Base-by-base conservation (phyloP, 2,113 vertebrate species). In the Choloepus hoffmanni region DNA sequence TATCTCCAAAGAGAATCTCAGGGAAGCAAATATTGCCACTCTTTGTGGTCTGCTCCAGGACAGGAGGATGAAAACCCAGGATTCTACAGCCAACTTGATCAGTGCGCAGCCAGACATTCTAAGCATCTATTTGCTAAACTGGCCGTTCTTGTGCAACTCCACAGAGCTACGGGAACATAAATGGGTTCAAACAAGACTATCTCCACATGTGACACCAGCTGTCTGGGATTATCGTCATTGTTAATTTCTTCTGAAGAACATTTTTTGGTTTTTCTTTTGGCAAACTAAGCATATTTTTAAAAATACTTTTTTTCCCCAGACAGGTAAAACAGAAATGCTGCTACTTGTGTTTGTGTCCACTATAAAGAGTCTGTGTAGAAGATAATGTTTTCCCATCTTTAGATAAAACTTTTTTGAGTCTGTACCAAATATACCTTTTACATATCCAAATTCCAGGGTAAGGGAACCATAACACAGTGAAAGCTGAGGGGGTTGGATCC, bases 71-170 rank as follows among this genome's bases (percentile, higher is more conserved):
- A 16, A 78, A 81, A 72, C 10, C 7, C 77, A 5, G 63, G 73
- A 89, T 82, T 13, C 43, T 89, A 0, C 0, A 21, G 48, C 24
- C 28, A 90, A 88, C 89, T 85, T 74, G 2, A 89, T 82, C 53
- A 63, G 60, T 81, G 70, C 95, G 55, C 87, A 96, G 48, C 65
- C 33, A 43, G 50, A 97, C 33, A n/a, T 48, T 30, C 63, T 53
- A 16, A 84, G 76, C 63, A 30, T 10, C 16, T 16, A 0, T 85
- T 90, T 63, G 0, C 36, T 92, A 50, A 96, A 94, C 2, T 78
- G 8, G 16, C 5, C n/a, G 30, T 45, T 76, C 85, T 23, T 26
- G 2, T 4, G 3, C 36, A 83, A 11, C 58, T 81, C 88, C 76
- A 19, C 65, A 70, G 0, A 90, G 33, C 23, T 30, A 19, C 18